Evolutionary conservation across 1,140 invertebrate genomes (phyloP), one percentile per base, ranked within the genome.

Genomic region (Melitaea cinxia): DNA sequence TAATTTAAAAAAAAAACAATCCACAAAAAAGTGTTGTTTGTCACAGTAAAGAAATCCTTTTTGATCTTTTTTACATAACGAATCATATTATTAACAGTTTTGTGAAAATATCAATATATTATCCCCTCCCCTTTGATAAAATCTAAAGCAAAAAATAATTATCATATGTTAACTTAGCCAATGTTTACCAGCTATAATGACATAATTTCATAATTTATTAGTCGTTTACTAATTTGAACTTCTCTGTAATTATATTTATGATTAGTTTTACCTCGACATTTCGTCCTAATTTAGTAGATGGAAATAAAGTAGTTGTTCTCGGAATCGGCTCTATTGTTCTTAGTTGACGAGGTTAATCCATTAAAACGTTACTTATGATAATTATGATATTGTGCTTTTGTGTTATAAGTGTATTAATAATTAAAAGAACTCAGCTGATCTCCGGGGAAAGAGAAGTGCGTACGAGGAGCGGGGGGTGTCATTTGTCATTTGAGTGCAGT

Each of bases 401-500:
- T 30, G 28, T 19, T 56, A 63, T 37, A 24, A 7, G 37, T 17
- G 14, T 60, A 49, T 23, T 65, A 53, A 65, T 63, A 33, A 14
- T 58, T 58, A 58, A 52, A 61, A 53, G 54, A 39, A 64, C 64
- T 62, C 77, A 77, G 77, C 77, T 80, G 73, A 80, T 80, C 73
- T 77, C 73, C 65, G 60, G 67, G 73, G 73, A 70, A 70, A 56
- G 66, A 63, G 57, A 60, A 68, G 62, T 53, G 68, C 39, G 64
- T 62, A 47, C 50, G 52, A 68, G 49, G 75, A 45, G 70, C 60
- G 62, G 73, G 52, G 68, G 55, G 57, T 53, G 53, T 42, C 56
- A 53, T 21, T 39, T 52, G 54, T 50, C 33, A 57, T 45, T 35
- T 15, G 58, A 75, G 75, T 80, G 77, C 78, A 82, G 80, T 82